Evolutionary conservation across 2,888 invertebrate genomes (phyloP), one percentile per base, ranked within the genome.

Genomic region (Lucinisca nassula): DNA sequence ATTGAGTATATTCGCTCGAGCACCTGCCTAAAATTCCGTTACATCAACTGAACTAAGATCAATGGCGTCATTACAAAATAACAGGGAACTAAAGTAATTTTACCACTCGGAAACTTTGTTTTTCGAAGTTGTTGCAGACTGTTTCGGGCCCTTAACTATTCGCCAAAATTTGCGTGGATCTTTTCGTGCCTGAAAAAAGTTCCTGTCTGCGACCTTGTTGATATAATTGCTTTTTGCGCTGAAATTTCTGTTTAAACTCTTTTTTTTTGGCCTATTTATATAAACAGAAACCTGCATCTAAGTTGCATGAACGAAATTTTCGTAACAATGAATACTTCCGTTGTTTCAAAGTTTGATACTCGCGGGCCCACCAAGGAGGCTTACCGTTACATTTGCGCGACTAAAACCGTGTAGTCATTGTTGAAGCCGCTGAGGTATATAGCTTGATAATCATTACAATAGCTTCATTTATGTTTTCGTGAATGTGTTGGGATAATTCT

Each of bases 301-400:
- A 24, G 27, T 73, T 38, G 2, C 38, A 10, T 32, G 24, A 35
- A 21, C 73, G 73, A 38, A 73, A 73, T 35, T 40, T 37, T 14
- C 73, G 38, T 14, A 73, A 38, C 37, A 73, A 38, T 40, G 73
- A 73, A n/a, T 73, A 73, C n/a, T 73, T 73, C 38, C 40, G 21
- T 73, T 35, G 37, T 35, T 73, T 73, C 38, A 40, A 24, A 17
- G 35, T 27, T 30, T 35, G 24, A 73, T 38, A 38, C 21, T 24
- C 38, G 27, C 21, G 24, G 32, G 35, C 73, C 73, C 38, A 73
- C 37, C 73, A 73, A 4, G 24, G 73, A 37, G 37, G 37, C 24
- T 73, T 21, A 38, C 27, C 32, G 24, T 38, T 37, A 38, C 21
- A n/a, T 35, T n/a, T n/a, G n/a, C 32, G 35, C 24, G 3, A 38